Evolutionary conservation across 2,113 vertebrate species (phyloP), one percentile per base, ranked within the genome.

Genomic region (Echinops telfairi): DNA sequence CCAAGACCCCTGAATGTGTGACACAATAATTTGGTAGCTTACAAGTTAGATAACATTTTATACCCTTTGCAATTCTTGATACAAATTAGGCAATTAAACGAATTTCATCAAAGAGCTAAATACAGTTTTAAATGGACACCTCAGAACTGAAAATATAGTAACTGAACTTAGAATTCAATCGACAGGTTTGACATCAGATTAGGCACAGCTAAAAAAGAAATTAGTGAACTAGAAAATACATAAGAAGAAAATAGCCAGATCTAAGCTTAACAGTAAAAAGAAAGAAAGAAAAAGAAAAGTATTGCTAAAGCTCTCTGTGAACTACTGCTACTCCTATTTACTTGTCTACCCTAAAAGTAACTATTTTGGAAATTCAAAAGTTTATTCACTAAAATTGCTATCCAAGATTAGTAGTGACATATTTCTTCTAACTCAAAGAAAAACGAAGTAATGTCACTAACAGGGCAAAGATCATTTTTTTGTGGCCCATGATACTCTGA

Each of bases 101-200:
- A n/a, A 89, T 78, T 86, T 86, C n/a, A 94, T 19, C 47, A 86
- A n/a, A 86, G 85, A 94, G 47, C 6, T 71, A 23, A 19, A 94
- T 94, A 71, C 23, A 75, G 66, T 9, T 86, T 81, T 7, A 73
- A 57, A 47, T 79, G 5, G 15, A 84, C 66, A 88, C 84, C 19
- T 38, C 64, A 33, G 27, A 87, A 78, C 16, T 79, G 19, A 57
- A 93, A 93, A 64, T 77, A 89, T 2, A 86, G 22, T 53, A 68
- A 88, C 23, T 68, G 27, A 89, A 89, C 15, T 53, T 10, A 91
- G 31, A 85, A 81, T 36, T 79, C 33, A 93, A 83, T 87, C 64
- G 76, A 58, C 15, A 84, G n/a, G 27, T 33, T 76, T 25, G 78
- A 81, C 6, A 64, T n/a, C 38, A 78, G 81, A 80, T 77, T 71